Evolutionary conservation across 2,113 vertebrate species (phyloP).

Genomic region (Nothocercus nigrocapillus): DNA sequence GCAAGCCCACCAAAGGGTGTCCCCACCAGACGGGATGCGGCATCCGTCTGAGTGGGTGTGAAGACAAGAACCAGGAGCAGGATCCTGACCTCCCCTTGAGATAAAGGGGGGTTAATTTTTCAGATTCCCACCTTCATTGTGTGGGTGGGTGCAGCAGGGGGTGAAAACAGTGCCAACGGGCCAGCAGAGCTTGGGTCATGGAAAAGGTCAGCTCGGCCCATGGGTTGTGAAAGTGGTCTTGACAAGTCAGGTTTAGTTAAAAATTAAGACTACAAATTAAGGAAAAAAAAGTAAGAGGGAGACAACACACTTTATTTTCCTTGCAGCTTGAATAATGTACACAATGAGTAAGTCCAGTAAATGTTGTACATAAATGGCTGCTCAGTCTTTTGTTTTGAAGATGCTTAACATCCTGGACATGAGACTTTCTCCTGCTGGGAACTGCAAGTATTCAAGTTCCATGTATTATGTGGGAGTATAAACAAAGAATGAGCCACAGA

Average conservation of each 20-base stretch:
- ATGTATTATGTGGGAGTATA: accelerated
- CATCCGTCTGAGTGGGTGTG: neutral
- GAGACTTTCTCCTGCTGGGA: neutral
- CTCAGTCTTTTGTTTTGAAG: neutral
- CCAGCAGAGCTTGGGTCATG: neutral
- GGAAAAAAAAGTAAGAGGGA: accelerated
- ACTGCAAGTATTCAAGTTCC: neutral
- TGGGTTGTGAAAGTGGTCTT: neutral
- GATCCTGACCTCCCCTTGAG: neutral
- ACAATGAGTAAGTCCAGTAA: neutral
- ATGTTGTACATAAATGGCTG: neutral
- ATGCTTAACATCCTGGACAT: neutral
- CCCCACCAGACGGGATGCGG: accelerated
- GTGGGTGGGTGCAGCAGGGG: neutral
- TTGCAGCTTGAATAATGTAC: neutral
- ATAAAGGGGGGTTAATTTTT: neutral
- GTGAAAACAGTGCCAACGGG: accelerated
- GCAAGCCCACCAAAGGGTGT: neutral
- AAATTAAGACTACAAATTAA: neutral
- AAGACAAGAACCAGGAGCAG: neutral
- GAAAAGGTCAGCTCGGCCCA: neutral
- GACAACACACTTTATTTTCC: neutral
- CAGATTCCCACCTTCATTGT: neutral
- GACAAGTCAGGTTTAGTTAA: neutral
- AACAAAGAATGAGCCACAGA: neutral